Evolutionary conservation across 2,888 invertebrate genomes (phyloP), one percentile per base, ranked within the genome.

Genomic region (Sinodicranocentrus sp.): DNA sequence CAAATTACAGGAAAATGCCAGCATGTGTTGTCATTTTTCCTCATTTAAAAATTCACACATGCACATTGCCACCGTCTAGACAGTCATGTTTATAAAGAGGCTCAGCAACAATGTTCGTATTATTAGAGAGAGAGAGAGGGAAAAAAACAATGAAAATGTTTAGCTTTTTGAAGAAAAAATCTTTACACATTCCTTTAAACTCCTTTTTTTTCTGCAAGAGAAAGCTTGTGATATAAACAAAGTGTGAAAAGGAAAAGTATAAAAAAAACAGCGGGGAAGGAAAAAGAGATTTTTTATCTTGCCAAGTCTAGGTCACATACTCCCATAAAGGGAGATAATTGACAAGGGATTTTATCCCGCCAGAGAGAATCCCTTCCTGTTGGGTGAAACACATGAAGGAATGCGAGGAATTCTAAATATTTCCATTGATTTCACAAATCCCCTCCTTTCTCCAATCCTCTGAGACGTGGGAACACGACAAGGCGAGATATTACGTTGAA

Each of bases 291-390:
- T 57, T n/a, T n/a, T n/a, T n/a, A n/a, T n/a, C n/a, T n/a, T n/a
- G n/a, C n/a, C 61, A 43, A 82, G 75, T 76, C 70, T 82, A 65
- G 82, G 82, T 77, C 83, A 83, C 83, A 83, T 83, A 77, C 77
- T 72, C 83, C 83, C 83, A 83, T 83, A 83, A 83, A 77, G 71
- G 77, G 76, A 72, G 76, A 83, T 83, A 83, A 83, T 83, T 83
- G 84, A 84, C 84, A 84, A 84, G 84, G 84, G 84, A 83, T 84
- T 84, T 78, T 65, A 73, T 78, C 73, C 78, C 82, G 63, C 26
- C 65, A 33, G 70, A n/a, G n/a, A 82, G 68, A 71, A 72, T 71
- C 71, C n/a, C 72, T 72, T 72, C 15, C 57, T 21, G 52, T 76
- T 72, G 68, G 57, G 63, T 43, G 61, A 73, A 73, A 63, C 33